These are phyloP conservation scores for Leucophenga varia DNA, from an alignment of 1,140 invertebrate genomes.

Conservation along the genomic window DNA sequence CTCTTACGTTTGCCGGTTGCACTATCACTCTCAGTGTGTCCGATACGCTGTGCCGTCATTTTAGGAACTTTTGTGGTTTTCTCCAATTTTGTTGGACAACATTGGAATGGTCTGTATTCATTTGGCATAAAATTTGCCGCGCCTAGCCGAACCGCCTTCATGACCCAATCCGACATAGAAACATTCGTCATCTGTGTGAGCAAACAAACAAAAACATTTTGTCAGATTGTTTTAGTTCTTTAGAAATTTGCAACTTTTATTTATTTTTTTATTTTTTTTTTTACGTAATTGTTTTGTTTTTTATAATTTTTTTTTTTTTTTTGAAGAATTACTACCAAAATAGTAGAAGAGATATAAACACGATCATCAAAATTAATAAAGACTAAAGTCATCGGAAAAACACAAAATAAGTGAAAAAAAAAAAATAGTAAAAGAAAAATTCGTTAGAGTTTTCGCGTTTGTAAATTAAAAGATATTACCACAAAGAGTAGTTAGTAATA, in stretches of 20 bases:
- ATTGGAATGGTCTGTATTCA: conserved; percentile 84
- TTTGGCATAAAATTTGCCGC: conserved; percentile 75
- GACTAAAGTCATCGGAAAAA: conserved; percentile 27
- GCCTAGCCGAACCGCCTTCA: conserved; percentile 51
- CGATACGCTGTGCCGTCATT: conserved; percentile 55
- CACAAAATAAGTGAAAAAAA: conserved; percentile 46
- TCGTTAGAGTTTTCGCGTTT: conserved; percentile 27
- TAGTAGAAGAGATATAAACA: conserved; percentile 18
- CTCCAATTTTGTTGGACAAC: conserved; percentile 81
- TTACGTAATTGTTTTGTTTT: conserved; percentile 12
- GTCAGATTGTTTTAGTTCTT: conserved; percentile 59
- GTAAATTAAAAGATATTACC: conserved; percentile 14
- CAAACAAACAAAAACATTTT: conserved; percentile 62
- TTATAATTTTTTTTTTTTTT: conserved; percentile 20
- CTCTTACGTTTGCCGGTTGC: conserved; percentile 28
- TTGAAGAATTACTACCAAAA: conserved; percentile 39
- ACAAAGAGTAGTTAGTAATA: conserved; percentile 49
- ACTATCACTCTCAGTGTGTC: conserved; percentile 39
- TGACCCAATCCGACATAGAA: conserved; percentile 88
- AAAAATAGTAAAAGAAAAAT: conserved; percentile 26
- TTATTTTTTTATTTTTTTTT: conserved; percentile 15
- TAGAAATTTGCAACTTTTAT: conserved; percentile 10
- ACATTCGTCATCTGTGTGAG: conserved; percentile 85
- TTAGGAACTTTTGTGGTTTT: conserved; percentile 57
- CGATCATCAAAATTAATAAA: conserved; percentile 32